phyloP scores from a whole-genome alignment of 1,140 invertebrate species.

The Cyphomyrmex costatus region DNA sequence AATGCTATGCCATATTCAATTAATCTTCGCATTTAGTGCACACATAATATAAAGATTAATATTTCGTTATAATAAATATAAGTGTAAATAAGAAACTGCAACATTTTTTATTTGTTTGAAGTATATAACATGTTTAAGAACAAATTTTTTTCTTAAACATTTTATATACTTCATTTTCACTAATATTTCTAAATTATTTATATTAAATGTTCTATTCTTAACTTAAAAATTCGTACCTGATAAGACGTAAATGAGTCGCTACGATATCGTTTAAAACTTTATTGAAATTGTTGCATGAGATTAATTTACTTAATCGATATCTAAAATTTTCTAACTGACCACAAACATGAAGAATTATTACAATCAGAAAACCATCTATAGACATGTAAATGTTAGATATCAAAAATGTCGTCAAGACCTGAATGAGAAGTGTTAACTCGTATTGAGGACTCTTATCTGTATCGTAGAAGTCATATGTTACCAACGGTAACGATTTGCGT shows the following conservation, averaged over 20 bases:
- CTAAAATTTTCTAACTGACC: slow-evolving; percentile 38
- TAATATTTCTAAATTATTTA: not conserved
- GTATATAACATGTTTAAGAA: slow-evolving; percentile 52
- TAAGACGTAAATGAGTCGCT: slow-evolving; percentile 9
- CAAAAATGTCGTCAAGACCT: not conserved
- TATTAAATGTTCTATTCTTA: not conserved
- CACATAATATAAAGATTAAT: too few relatives aligned
- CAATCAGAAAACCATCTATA: slow-evolving; percentile 3
- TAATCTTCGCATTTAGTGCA: too few relatives aligned
- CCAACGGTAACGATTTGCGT: not conserved
- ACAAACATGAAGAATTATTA: slow-evolving; percentile 39
- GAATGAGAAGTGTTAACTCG: not conserved
- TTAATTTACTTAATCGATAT: not conserved
- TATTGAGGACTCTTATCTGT: slow-evolving; percentile 12
- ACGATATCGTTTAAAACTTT: not conserved
- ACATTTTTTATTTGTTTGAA: too few relatives aligned
- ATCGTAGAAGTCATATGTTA: not conserved
- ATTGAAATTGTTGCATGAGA: not conserved
- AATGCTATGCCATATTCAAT: too few relatives aligned
- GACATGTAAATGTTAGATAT: not conserved
- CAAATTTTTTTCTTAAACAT: too few relatives aligned
- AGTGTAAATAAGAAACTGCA: too few relatives aligned
- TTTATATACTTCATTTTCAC: too few relatives aligned
- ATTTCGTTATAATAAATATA: too few relatives aligned
- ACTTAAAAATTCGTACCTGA: slow-evolving; percentile 27